Evolutionary conservation across 2,797 vertebrate genomes (phyloP).

Genomic region (Florisuga fusca): DNA sequence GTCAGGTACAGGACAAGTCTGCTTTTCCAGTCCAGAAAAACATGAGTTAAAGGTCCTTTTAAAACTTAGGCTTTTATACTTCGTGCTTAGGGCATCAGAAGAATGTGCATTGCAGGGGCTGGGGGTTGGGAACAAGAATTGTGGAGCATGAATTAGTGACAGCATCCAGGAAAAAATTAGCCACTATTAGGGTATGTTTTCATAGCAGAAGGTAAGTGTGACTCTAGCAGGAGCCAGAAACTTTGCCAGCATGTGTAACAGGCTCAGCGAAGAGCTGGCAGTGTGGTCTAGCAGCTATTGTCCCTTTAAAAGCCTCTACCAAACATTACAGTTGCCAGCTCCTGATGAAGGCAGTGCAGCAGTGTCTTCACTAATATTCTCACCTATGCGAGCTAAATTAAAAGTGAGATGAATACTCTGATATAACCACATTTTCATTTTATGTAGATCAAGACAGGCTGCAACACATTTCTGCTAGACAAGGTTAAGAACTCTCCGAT

Average conservation of each 20-base stretch:
- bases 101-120: background rate
- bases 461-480: conserved; percentile 68
- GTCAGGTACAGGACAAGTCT: background rate
- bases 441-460: conserved; percentile 73
- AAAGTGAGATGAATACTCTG: conserved; percentile 70
- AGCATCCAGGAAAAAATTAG: background rate
- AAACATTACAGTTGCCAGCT: conserved; percentile 45
- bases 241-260: background rate
- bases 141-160: background rate
- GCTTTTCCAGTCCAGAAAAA: background rate
- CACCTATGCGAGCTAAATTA: conserved; percentile 64
- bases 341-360: conserved; percentile 60
- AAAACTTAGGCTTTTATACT: background rate
- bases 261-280: background rate
- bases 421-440: conserved; percentile 72
- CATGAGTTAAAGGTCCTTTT: background rate
- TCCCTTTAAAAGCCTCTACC: conserved; percentile 45
- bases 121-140: background rate
- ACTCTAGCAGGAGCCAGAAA: background rate
- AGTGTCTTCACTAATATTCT: conserved; percentile 71
- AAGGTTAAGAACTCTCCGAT: conserved; percentile 70
- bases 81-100: background rate
- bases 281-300: conserved; percentile 31
- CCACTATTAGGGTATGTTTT: background rate
- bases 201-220: background rate